Conservation (phyloP, 2,113 vertebrate species). For the Myrmecobius fasciatus region DNA sequence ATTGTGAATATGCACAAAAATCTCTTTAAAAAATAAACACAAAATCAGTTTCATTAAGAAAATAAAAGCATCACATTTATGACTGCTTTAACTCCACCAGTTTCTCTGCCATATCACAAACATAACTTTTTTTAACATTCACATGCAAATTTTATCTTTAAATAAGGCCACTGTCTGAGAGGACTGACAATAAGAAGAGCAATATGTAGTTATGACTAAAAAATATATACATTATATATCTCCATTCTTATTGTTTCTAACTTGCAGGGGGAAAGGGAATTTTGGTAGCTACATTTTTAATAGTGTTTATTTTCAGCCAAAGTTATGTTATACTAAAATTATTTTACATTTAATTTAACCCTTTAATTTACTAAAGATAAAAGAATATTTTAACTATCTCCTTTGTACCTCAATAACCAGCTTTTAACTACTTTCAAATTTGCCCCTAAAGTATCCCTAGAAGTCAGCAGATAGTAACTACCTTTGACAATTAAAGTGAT, state of each 20-base stretch:
- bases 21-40: conserved; percentile 2
- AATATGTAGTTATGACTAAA: background rate
- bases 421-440: conserved; percentile 29
- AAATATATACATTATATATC: background rate
- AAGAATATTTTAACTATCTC: conserved; percentile 3
- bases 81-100: background rate
- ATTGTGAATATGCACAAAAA: conserved; percentile 19
- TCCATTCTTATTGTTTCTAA: background rate
- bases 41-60: background rate
- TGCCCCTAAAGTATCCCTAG: background rate
- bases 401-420: conserved; percentile 6
- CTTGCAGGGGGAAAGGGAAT: background rate
- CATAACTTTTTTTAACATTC: conserved; percentile 6
- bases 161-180: background rate
- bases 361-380: conserved; percentile 6
- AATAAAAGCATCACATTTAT: conserved; percentile 3
- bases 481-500: background rate
- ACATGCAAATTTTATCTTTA: background rate
- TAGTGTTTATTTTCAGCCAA: conserved; percentile 18
- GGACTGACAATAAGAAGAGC: background rate
- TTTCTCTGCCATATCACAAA: background rate
- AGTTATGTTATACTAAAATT: conserved; percentile 11
- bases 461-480: background rate
- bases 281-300: background rate
- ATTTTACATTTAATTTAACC: conserved; percentile 68